These are phyloP conservation scores for Hymenochirus boettgeri DNA, from an alignment of 2,113 vertebrate species.

Conservation along the genomic window DNA sequence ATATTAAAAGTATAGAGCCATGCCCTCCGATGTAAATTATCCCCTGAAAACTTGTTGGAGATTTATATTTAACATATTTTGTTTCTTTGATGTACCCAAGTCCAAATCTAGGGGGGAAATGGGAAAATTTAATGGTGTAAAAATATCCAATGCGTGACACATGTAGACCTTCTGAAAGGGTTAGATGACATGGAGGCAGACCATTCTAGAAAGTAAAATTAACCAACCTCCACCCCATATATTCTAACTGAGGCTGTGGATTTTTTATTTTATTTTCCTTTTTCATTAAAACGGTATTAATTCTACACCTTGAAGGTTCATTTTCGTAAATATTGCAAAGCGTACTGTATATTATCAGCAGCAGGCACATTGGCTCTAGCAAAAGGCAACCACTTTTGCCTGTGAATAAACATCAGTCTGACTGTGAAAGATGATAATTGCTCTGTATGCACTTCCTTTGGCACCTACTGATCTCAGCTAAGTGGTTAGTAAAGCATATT, in stretches of 20 bases:
- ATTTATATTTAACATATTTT: too few species aligned
- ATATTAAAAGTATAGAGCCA: too few species aligned
- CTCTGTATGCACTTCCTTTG: constrained; percentile 63
- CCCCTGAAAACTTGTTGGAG: too few species aligned
- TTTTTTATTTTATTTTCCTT: constrained; percentile 13
- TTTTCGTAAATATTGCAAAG: constrained; percentile 53
- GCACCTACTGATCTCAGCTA: constrained; percentile 65
- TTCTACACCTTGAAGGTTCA: constrained; percentile 36
- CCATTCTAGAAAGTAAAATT: neutral
- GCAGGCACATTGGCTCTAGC: constrained; percentile 58
- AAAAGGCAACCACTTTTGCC: constrained; percentile 57
- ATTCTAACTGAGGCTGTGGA: constrained; percentile 1
- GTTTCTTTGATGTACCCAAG: too few species aligned
- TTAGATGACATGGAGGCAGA: too few species aligned
- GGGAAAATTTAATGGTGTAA: too few species aligned
- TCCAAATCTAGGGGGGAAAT: too few species aligned
- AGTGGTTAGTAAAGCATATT: constrained; percentile 66
- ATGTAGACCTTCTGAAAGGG: too few species aligned
- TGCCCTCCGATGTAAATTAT: too few species aligned
- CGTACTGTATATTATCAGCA: constrained; percentile 61
- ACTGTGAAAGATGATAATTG: constrained; percentile 66
- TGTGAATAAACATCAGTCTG: constrained; percentile 69
- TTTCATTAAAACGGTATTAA: constrained; percentile 29
- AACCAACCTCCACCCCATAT: neutral
- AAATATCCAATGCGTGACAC: too few species aligned